Percentiles rank a stretch among this genome's conserved stretches.
Evolutionary conservation across 2,888 invertebrate genomes (phyloP).

Genomic region (Machimus atricapillus): DNA sequence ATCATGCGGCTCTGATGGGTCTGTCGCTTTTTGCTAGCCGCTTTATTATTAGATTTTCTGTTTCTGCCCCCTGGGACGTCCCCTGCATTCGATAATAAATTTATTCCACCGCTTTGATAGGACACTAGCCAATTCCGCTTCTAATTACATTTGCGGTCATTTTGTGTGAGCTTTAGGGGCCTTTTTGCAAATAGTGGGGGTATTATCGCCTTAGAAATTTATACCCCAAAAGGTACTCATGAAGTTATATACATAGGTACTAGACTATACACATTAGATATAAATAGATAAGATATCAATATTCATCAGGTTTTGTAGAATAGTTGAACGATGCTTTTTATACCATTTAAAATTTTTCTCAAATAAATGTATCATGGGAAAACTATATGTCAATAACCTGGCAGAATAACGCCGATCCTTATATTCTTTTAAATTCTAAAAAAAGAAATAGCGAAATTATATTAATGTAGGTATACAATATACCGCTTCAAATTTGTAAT

Average conservation of each 20-base stretch:
- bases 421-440: too few species aligned
- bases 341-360: too few species aligned
- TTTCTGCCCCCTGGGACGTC: not conserved
- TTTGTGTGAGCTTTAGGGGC: not conserved
- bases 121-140: not conserved
- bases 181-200: not conserved
- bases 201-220: not conserved
- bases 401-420: too few species aligned
- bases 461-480: too few species aligned
- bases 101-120: not conserved
- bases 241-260: not conserved
- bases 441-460: too few species aligned
- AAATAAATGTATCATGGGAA: too few species aligned
- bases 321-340: too few species aligned
- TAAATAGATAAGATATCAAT: not conserved
- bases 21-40: not conserved
- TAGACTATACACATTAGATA: too few species aligned
- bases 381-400: too few species aligned
- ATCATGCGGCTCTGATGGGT: conserved; percentile 6
- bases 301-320: too few species aligned
- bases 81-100: not conserved
- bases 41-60: not conserved
- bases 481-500: too few species aligned
- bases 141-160: not conserved
- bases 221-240: not conserved